Base-by-base conservation (phyloP, 2,797 vertebrate species). In the Gastrophryne carolinensis region DNA sequence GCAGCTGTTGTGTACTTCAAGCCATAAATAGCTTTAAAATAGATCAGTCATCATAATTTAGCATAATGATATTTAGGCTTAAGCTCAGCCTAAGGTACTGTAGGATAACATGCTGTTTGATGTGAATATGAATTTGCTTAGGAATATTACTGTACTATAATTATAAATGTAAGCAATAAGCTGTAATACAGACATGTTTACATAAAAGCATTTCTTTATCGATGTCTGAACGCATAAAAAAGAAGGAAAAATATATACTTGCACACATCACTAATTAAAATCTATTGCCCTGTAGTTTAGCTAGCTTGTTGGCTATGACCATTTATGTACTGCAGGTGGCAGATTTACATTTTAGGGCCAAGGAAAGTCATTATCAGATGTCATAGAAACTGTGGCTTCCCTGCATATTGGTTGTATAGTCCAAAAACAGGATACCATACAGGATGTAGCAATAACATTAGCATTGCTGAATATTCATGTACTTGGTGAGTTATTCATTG, bases 1-100 rank as follows among this genome's bases (percentile, higher is more conserved):
- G 49, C 53, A 57, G 37, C 3, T 60, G 47, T 49, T 71, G 35
- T 57, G 19, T 71, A 49, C 17, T 47, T 71, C 17, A 71, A 60
- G 58, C 53, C 17, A 32, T 34, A 13, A 34, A 24, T 26, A 44
- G 27, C 41, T 71, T 47, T 71, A 29, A 57, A 39, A 26, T 23
- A 50, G 21, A 29, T 53, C 23, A 39, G 17, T 54, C 32, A 54
- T 37, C 26, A 27, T 41, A 69, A 23, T 54, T 39, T 27, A 65
- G 11, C 39, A 23, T 64, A 65, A 64, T 64, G 44, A 50, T 50
- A 65, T 65, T 50, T 56, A 44, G 35, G 24, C 24, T 41, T 44
- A 41, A 56, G 17, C 21, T 2, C 17, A 41, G 50, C 66, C 66
- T 56, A 17, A 41, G 52, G 66, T 56, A 23, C 5, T 39, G 17